phyloP scores from a whole-genome alignment of 92 coral and sea anemone species.

The Paragorgia papillata region DNA sequence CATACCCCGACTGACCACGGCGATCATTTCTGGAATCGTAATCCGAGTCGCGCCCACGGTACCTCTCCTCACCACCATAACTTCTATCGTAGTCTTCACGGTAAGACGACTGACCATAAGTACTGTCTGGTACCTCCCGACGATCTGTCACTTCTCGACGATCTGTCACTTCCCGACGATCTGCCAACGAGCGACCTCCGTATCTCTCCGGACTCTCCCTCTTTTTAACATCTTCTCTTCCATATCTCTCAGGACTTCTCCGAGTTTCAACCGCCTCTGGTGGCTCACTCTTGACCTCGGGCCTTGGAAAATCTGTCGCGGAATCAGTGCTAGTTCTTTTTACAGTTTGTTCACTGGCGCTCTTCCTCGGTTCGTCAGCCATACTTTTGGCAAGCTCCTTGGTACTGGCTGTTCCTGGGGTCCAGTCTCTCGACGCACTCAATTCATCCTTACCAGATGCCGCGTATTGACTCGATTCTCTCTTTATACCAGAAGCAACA shows the following conservation, averaged over 20 bases:
- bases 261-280: no score
- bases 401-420: no score
- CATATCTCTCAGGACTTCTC: neutral
- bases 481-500: neutral
- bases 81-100: neutral
- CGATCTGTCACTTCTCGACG: constrained; percentile 34
- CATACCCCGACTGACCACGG: constrained; percentile 7
- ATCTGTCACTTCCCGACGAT: constrained; percentile 34
- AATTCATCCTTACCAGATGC: neutral
- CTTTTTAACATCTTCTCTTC: neutral
- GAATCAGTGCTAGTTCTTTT: neutral
- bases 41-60: constrained; percentile 12
- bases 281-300: neutral
- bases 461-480: neutral
- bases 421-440: neutral
- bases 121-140: constrained; percentile 19
- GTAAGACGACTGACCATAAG: constrained; percentile 30
- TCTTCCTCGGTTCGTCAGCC: neutral
- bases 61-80: neutral
- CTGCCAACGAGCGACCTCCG: constrained; percentile 5
- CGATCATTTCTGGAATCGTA: constrained; percentile 2
- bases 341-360: neutral
- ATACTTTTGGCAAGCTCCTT: neutral
- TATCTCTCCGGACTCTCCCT: constrained; percentile 1
- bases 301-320: neutral